Conservation (phyloP, 92 coral and sea anemone species). For the Hydrozoanthus gracilis region DNA sequence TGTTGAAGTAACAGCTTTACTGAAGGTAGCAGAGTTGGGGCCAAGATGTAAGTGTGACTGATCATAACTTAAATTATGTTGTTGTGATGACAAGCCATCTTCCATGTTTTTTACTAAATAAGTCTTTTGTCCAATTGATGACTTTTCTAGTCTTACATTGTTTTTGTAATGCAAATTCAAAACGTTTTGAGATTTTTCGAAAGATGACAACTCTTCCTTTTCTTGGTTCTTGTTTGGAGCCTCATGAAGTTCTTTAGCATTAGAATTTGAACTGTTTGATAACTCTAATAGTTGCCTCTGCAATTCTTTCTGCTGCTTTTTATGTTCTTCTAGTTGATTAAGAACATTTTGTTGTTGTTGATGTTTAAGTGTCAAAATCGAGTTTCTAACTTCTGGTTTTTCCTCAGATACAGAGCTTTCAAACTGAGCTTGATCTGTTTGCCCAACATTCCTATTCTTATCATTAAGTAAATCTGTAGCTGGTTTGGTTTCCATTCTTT, state of each 20-base stretch:
- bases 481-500: background rate
- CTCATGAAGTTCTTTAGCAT: slow-evolving; percentile 24
- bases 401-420: slow-evolving; percentile 26
- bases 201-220: background rate
- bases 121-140: slow-evolving; percentile 21
- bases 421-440: background rate
- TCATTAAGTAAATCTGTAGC: background rate
- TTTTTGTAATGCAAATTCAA: slow-evolving; percentile 5
- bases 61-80: background rate
- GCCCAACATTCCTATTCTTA: background rate
- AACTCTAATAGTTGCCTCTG: slow-evolving; percentile 79
- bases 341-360: slow-evolving; percentile 82
- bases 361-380: slow-evolving; percentile 62
- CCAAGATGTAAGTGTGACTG: background rate
- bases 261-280: slow-evolving; percentile 43
- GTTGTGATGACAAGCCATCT: background rate
- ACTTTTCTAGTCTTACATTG: background rate
- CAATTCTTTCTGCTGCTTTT: slow-evolving; percentile 76
- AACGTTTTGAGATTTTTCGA: slow-evolving; percentile 35
- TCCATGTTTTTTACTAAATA: slow-evolving; percentile 17
- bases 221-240: background rate
- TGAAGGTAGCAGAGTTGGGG: slow-evolving; percentile 6
- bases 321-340: slow-evolving; percentile 83
- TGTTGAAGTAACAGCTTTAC: slow-evolving; percentile 72
- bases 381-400: slow-evolving; percentile 46